These are phyloP conservation scores for Platycheirus albimanus DNA, from an alignment of 2,888 invertebrate genomes.

Conservation along the genomic window DNA sequence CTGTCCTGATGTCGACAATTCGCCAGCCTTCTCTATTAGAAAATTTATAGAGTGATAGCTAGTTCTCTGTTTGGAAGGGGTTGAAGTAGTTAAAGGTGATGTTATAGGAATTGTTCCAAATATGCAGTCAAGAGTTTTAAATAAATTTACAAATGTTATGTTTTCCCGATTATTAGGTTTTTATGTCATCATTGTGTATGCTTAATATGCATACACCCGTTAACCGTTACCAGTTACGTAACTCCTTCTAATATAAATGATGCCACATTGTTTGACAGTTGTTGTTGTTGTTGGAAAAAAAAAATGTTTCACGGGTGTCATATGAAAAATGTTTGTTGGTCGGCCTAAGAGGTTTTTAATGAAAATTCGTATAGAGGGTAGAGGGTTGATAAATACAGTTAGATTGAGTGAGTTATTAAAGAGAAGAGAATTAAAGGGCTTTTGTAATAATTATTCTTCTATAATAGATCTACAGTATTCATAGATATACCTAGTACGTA, in stretches of 20 bases:
- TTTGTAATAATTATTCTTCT: conserved; percentile 36
- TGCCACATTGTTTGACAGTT: conserved; percentile 68
- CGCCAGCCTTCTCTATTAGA: conserved; percentile 43
- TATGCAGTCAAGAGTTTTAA: conserved; percentile 69
- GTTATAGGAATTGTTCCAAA: conserved; percentile 10
- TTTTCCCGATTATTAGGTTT: conserved; percentile 72
- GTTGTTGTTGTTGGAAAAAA: no score
- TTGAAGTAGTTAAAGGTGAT: conserved; percentile 33
- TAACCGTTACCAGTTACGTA: no score
- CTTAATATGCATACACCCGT: conserved; percentile 41
- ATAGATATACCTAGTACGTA: no score
- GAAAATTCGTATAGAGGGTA: conserved; percentile 17
- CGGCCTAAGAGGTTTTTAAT: conserved; percentile 70
- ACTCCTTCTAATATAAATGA: no score
- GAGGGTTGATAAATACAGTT: conserved; percentile 5
- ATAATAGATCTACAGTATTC: conserved; percentile 37
- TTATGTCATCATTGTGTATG: conserved; percentile 73
- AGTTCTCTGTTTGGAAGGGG: conserved; percentile 25
- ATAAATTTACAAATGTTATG: conserved; percentile 74
- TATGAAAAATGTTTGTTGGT: conserved; percentile 37
- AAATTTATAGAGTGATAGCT: conserved; percentile 11
- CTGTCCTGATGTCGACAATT: conserved; percentile 14
- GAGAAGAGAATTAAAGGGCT: conserved; percentile 18
- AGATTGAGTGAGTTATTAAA: conserved; percentile 57
- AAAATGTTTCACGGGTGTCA: conserved; percentile 64